phyloP scores from a whole-genome alignment of 2,113 vertebrate species.

The Carassius auratus region DNA sequence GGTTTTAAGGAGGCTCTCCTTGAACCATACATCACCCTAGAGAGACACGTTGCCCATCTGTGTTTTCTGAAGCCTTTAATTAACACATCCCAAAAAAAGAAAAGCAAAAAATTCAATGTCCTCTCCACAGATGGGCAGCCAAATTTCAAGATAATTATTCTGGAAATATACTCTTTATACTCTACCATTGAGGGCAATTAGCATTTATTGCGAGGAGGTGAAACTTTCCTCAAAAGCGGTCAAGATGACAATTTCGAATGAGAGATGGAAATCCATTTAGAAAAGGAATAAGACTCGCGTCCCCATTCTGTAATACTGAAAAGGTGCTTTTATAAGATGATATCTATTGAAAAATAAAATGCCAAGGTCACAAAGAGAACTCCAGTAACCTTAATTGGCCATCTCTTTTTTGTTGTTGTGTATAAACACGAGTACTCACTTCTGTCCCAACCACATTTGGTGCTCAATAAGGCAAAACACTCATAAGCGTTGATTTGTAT shows the following conservation, averaged over 20 bases:
- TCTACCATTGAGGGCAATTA: conserved; percentile 77
- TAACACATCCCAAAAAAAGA: conserved; percentile 78
- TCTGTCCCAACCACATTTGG: conserved; percentile 64
- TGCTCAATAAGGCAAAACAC: conserved; percentile 69
- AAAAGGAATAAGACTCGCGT: conserved; percentile 75
- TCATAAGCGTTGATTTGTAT: conserved; percentile 69
- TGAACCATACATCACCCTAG: conserved; percentile 78
- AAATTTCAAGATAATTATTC: conserved; percentile 82
- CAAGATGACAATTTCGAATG: conserved; percentile 69
- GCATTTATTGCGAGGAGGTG: conserved; percentile 78
- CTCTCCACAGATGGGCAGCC: conserved; percentile 79
- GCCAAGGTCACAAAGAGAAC: conserved; percentile 78
- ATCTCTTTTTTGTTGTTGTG: conserved; percentile 65
- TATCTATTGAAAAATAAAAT: conserved; percentile 77
- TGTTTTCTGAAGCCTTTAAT: conserved; percentile 83
- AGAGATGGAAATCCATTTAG: conserved; percentile 77
- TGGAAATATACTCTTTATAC: conserved; percentile 81
- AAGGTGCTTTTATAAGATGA: conserved; percentile 79
- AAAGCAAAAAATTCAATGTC: conserved; percentile 77
- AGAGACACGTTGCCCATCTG: conserved; percentile 82
- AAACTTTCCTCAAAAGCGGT: conserved; percentile 78
- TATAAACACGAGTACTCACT: conserved; percentile 73
- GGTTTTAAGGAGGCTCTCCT: conserved; percentile 77
- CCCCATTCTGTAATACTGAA: conserved; percentile 76
- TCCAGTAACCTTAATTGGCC: conserved; percentile 71